Evolutionary conservation across 2,888 invertebrate genomes (phyloP), one percentile per base, ranked within the genome.

Genomic region (Tinea pellionella): DNA sequence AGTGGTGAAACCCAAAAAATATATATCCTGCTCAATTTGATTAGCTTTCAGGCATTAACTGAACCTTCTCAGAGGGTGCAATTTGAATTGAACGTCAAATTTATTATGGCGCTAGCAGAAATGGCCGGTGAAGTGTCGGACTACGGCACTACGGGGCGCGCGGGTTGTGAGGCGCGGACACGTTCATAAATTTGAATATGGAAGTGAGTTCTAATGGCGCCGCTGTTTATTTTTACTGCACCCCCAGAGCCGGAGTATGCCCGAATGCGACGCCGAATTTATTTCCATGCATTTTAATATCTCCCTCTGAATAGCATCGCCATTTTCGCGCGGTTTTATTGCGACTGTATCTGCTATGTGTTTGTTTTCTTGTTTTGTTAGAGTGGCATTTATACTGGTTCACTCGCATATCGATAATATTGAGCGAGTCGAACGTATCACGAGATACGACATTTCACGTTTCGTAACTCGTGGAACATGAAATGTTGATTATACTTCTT

Each of bases 251-350:
- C n/a, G 73, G 53, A 62, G 80, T 75, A 80, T 77, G 85, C 77
- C 80, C 88, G 88, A 89, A 89, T 89, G 88, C 88, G 88, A 87
- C 86, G 88, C 88, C 86, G 86, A 88, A 88, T 85, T 86, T 87
- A 87, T 87, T 86, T 83, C 84, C 86, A 87, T 86, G 86, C 86
- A 87, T 87, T 87, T 87, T 87, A 87, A 87, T 87, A 87, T 87
- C 87, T 81, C 85, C 86, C 86, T 81, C 80, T 81, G 85, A 86
- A 84, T 80, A 81, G 83, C 84, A 80, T 84, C 83, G 86, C 83
- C 82, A 80, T 85, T 86, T 87, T 84, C 84, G 77, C 82, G 82
- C 83, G 80, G 83, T 83, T 85, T 84, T 83, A 81, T 85, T 82
- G 78, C 77, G 69, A 74, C 24, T 24, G 47, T 15, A 47, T 47